Evolutionary conservation across 2,888 invertebrate species (phyloP).

Genomic region (Drosophila meridionalis): DNA sequence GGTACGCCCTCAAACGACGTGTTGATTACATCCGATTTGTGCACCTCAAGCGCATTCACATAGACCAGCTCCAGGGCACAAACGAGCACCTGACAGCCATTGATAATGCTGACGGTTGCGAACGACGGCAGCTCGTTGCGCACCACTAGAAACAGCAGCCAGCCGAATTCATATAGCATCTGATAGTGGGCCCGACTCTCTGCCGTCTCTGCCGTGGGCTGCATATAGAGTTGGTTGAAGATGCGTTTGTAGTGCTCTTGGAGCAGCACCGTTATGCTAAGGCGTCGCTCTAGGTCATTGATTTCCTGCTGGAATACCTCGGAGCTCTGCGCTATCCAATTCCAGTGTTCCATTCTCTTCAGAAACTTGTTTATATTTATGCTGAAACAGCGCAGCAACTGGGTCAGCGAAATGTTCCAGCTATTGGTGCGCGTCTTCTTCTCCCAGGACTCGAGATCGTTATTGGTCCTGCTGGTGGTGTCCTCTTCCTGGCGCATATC

Average conservation of each 20-base stretch:
- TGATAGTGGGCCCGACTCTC: conserved; percentile 44
- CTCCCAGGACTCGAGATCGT: conserved; percentile 4
- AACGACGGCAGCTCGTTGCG: conserved; percentile 61
- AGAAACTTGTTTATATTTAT: conserved; percentile 57
- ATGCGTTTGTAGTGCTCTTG: conserved; percentile 56
- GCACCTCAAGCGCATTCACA: conserved; percentile 60
- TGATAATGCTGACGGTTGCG: conserved; percentile 42
- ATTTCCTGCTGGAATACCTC: conserved; percentile 47
- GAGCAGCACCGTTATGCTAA: conserved; percentile 45
- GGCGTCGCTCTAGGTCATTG: conserved; percentile 40
- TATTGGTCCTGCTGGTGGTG: background rate
- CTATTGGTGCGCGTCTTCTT: conserved; percentile 33
- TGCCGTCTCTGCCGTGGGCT: conserved; percentile 27
- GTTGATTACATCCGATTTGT: conserved; percentile 49
- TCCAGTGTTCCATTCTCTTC: conserved; percentile 59
- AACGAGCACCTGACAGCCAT: conserved; percentile 59
- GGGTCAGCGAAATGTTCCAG: conserved; percentile 65
- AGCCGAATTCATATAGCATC: conserved; percentile 64
- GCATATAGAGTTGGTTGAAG: conserved; percentile 46
- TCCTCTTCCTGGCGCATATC: conserved; percentile 33
- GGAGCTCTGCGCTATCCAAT: conserved; percentile 45
- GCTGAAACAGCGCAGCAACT: conserved; percentile 49
- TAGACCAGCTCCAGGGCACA: conserved; percentile 64
- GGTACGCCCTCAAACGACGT: conserved; percentile 51
- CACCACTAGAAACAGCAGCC: conserved; percentile 59